Conservation (phyloP, 1,140 invertebrate species). For the Polyergus mexicanus region DNA sequence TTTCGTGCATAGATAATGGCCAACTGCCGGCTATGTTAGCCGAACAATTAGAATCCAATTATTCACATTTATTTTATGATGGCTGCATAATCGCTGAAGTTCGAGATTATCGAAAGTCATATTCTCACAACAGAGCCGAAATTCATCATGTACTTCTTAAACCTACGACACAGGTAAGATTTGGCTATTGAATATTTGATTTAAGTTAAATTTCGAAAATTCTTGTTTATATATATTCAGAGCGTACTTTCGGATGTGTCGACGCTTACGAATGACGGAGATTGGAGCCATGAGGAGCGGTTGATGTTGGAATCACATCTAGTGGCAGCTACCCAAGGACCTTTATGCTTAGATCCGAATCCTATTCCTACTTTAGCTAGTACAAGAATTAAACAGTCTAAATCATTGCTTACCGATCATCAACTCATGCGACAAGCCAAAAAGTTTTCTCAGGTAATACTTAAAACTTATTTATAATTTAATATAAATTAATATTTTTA, state of each 20-base stretch:
- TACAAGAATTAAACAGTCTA: slow-evolving; percentile 91
- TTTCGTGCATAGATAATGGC: slow-evolving; percentile 94
- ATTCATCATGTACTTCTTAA: slow-evolving; percentile 95
- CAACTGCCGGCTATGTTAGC: slow-evolving; percentile 94
- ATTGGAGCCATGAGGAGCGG: slow-evolving; percentile 93
- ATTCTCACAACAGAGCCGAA: slow-evolving; percentile 89
- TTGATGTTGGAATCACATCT: slow-evolving; percentile 93
- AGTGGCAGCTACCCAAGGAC: slow-evolving; percentile 93
- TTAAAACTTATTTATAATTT: slow-evolving; percentile 11
- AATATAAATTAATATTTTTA: neutral
- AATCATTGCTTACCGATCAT: slow-evolving; percentile 91
- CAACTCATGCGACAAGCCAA: slow-evolving; percentile 91
- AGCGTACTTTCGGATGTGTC: slow-evolving; percentile 92
- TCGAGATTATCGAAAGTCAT: slow-evolving; percentile 94
- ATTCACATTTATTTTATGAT: slow-evolving; percentile 94
- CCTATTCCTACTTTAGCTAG: slow-evolving; percentile 92
- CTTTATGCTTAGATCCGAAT: slow-evolving; percentile 95
- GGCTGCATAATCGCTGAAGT: slow-evolving; percentile 97
- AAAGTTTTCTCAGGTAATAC: slow-evolving; percentile 90
- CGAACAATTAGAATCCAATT: slow-evolving; percentile 93
- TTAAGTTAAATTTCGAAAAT: slow-evolving; percentile 30
- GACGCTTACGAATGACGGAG: slow-evolving; percentile 89
- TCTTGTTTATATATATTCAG: slow-evolving; percentile 81
- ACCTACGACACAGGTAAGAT: slow-evolving; percentile 93
- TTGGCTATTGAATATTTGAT: neutral